A percentile compares a stretch with the other conserved stretches of the same genome.
phyloP scores from a whole-genome alignment of 2,797 vertebrate genomes.

The Emys orbicularis region DNA sequence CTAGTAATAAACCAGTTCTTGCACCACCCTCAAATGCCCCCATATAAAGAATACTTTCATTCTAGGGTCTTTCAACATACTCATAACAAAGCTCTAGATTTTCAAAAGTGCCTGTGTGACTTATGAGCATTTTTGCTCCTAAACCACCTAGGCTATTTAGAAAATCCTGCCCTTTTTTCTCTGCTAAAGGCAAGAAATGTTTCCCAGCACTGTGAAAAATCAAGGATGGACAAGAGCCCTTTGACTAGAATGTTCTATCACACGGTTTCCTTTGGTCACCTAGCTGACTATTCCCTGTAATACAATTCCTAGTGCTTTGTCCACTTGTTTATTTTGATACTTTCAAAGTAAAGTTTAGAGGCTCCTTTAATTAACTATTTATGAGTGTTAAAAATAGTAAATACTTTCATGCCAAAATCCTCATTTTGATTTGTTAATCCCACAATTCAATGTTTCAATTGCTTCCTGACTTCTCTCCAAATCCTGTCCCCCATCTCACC shows the following conservation, averaged over 20 bases:
- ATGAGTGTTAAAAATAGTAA: neutral
- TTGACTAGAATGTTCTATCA: neutral
- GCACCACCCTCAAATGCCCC: neutral
- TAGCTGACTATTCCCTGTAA: neutral
- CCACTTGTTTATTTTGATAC: neutral
- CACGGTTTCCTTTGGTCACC: neutral
- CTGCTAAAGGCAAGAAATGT: neutral
- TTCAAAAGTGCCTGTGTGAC: neutral
- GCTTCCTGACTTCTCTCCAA: neutral
- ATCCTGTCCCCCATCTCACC: neutral
- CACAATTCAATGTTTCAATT: neutral
- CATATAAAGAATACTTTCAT: neutral
- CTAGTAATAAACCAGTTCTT: neutral
- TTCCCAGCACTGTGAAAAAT: neutral
- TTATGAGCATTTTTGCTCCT: neutral
- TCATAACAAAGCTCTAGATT: neutral
- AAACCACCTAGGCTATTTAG: neutral
- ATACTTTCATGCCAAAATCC: neutral
- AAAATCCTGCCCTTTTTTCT: neutral
- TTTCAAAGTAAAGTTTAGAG: neutral
- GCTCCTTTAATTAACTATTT: neutral
- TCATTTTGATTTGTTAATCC: neutral
- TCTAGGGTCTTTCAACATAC: neutral
- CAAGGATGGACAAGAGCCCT: neutral
- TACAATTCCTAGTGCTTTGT: neutral